Conservation (phyloP, 2,888 invertebrate genomes). For the Cheilosia vernalis region DNA sequence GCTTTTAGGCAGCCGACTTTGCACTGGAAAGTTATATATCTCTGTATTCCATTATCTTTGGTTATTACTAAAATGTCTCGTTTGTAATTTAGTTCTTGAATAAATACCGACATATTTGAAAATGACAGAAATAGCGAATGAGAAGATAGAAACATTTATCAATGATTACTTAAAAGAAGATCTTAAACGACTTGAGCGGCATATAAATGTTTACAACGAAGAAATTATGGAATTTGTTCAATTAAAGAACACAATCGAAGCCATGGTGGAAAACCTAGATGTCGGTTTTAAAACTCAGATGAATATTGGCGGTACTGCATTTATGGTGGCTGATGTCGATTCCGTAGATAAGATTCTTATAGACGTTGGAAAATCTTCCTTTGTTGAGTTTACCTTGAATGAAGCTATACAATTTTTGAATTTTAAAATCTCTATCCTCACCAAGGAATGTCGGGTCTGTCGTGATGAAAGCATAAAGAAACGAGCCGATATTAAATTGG, state of each 20-base stretch:
- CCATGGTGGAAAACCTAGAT: constrained; percentile 85
- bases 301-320: constrained; percentile 93
- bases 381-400: constrained; percentile 88
- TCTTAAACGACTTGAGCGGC: constrained; percentile 85
- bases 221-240: constrained; percentile 90
- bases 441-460: constrained; percentile 86
- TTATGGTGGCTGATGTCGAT: constrained; percentile 89
- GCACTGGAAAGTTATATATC: too few species aligned
- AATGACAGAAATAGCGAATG: constrained; percentile 85
- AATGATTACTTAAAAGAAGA: constrained; percentile 91
- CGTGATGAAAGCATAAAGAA: constrained; percentile 88
- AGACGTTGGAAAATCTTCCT: constrained; percentile 90
- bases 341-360: constrained; percentile 88
- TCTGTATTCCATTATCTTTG: too few species aligned
- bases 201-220: constrained; percentile 86
- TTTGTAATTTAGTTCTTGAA: too few species aligned
- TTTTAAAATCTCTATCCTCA: constrained; percentile 87
- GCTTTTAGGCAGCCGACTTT: too few species aligned
- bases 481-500: constrained; percentile 91
- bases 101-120: too few species aligned
- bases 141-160: constrained; percentile 87
- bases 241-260: constrained; percentile 88
- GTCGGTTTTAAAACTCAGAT: constrained; percentile 88
- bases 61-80: too few species aligned
- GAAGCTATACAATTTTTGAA: constrained; percentile 90